Evolutionary conservation across 2,888 invertebrate species (phyloP).

Genomic region (Pimpla rufipes): DNA sequence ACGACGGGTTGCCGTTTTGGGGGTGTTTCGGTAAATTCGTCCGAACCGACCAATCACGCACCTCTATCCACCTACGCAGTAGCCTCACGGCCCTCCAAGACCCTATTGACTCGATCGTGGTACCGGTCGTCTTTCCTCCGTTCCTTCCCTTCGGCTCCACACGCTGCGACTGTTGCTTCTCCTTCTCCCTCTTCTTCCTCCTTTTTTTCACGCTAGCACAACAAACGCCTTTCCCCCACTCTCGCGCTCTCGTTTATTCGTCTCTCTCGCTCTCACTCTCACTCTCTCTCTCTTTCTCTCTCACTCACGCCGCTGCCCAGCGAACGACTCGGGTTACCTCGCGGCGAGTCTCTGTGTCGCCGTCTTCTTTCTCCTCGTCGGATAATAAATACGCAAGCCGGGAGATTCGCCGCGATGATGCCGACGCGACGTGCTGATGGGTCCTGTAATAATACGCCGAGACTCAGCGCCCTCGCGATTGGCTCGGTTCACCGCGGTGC

Average conservation of each 20-base stretch:
- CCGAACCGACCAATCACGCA: slow-evolving; percentile 82
- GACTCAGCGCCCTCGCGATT: neutral
- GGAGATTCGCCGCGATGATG: neutral
- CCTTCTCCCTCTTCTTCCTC: neutral
- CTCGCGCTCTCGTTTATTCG: neutral
- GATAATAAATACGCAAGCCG: slow-evolving; percentile 19
- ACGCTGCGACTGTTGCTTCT: slow-evolving; percentile 13
- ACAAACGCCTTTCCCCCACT: neutral
- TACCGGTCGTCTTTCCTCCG: slow-evolving; percentile 70
- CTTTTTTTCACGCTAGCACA: neutral
- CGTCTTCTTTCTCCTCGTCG: slow-evolving; percentile 56
- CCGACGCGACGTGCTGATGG: slow-evolving; percentile 26
- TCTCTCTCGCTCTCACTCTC: neutral
- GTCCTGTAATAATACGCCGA: neutral
- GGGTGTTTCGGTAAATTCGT: slow-evolving; percentile 84
- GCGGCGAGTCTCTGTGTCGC: slow-evolving; percentile 4
- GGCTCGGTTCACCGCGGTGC: neutral
- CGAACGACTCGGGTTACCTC: neutral
- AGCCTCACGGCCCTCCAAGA: slow-evolving; percentile 80
- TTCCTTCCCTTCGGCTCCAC: neutral
- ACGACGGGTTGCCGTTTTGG: slow-evolving; percentile 85
- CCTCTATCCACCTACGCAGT: slow-evolving; percentile 78
- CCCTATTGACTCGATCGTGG: slow-evolving; percentile 81
- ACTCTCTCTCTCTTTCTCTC: neutral
- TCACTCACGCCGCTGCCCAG: neutral